Evolutionary conservation across 23 tunicate genomes (phyloP).

Genomic region (Diplosoma virens): DNA sequence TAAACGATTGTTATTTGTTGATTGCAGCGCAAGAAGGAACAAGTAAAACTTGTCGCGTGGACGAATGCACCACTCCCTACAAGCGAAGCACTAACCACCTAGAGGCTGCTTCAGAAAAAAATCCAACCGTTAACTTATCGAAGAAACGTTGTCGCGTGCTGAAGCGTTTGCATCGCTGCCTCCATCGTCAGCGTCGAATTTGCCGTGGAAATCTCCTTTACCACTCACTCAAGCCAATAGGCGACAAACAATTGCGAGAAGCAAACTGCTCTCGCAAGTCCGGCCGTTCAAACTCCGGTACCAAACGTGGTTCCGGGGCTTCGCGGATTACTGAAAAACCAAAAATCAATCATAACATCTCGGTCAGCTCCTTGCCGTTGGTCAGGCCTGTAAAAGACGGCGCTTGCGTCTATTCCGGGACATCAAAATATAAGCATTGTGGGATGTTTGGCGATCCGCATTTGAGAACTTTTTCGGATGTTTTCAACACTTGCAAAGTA

Average conservation of each 20-base stretch:
- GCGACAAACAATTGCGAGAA: conserved; percentile 7
- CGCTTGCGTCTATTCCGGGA: conserved; percentile 54
- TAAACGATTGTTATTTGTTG: neutral
- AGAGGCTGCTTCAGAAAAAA: neutral
- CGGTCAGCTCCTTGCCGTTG: neutral
- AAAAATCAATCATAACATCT: neutral
- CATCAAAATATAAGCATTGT: conserved; percentile 56
- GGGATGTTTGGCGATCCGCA: conserved; percentile 92
- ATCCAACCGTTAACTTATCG: neutral
- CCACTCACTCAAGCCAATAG: conserved; percentile 50
- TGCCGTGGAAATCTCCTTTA: conserved; percentile 57
- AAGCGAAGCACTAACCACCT: conserved; percentile 1
- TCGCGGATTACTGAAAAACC: conserved; percentile 3
- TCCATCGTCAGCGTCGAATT: neutral
- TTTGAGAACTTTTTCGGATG: conserved; percentile 71
- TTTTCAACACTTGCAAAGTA: conserved; percentile 72
- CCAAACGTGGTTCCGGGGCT: neutral
- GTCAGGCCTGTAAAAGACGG: conserved; percentile 4
- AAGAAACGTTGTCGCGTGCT: conserved; percentile 15
- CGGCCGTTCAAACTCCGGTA: neutral
- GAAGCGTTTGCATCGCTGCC: conserved; percentile 31
- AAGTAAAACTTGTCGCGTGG: neutral
- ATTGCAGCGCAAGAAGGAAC: neutral
- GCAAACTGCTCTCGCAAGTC: conserved; percentile 3
- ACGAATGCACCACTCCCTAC: conserved; percentile 1